Percentiles rank a stretch among this genome's conserved stretches.
phyloP scores from a whole-genome alignment of 2,797 vertebrate genomes.

The Cheirogaleus major region DNA sequence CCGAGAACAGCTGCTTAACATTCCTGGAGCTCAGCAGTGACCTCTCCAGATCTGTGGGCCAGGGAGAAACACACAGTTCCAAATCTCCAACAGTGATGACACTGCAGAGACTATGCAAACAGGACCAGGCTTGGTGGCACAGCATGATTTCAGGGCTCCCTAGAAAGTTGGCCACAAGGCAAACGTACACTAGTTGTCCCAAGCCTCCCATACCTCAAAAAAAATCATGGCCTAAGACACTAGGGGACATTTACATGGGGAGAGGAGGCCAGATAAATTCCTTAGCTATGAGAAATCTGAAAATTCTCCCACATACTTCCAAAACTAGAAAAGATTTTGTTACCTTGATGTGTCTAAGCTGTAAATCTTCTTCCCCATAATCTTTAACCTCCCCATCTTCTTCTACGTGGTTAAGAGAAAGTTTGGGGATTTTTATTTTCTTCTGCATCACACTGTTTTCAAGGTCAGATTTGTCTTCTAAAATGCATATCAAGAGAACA shows the following conservation, averaged over 20 bases:
- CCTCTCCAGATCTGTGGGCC: slow-evolving; percentile 34
- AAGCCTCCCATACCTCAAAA: not conserved
- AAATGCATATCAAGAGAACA: slow-evolving; percentile 85
- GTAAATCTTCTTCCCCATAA: slow-evolving; percentile 95
- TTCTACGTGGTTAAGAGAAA: slow-evolving; percentile 95
- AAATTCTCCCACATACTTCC: slow-evolving; percentile 46
- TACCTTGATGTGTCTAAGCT: slow-evolving; percentile 99
- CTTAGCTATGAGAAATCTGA: slow-evolving; percentile 44
- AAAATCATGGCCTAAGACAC: slow-evolving; percentile 49
- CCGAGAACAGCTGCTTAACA: not conserved
- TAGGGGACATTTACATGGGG: slow-evolving; percentile 38
- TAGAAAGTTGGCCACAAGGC: slow-evolving; percentile 36
- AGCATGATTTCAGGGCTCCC: slow-evolving; percentile 18
- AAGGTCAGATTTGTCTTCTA: slow-evolving; percentile 99
- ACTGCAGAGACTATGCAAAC: not conserved
- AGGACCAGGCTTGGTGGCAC: not conserved
- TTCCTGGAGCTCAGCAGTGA: not conserved
- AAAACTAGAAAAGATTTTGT: slow-evolving; percentile 78
- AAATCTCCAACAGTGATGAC: slow-evolving; percentile 16
- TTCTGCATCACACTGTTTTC: slow-evolving; percentile 99
- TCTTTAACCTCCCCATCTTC: slow-evolving; percentile 94
- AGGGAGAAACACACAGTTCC: not conserved
- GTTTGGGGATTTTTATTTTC: slow-evolving; percentile 99
- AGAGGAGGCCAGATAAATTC: slow-evolving; percentile 70
- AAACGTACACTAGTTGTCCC: not conserved